These are phyloP conservation scores for Mellivora capensis DNA, from an alignment of 2,113 vertebrate genomes.

Conservation along the genomic window DNA sequence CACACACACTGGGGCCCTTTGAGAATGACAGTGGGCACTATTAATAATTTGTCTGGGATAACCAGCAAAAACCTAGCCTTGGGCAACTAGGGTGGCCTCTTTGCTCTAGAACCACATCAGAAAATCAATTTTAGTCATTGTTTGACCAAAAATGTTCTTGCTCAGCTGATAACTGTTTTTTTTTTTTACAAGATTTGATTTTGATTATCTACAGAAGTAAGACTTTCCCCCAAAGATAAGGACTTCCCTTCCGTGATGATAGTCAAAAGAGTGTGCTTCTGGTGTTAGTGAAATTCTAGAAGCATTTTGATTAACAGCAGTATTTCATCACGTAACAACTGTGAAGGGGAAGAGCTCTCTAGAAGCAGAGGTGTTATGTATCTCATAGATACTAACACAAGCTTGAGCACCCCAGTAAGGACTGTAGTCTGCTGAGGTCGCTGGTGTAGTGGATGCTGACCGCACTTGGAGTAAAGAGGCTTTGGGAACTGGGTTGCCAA, in stretches of 20 bases:
- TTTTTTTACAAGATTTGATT: neutral
- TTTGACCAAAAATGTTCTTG: neutral
- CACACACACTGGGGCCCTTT: neutral
- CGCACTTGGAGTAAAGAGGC: neutral
- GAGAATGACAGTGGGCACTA: neutral
- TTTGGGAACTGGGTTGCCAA: neutral
- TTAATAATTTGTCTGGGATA: neutral
- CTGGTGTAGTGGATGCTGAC: neutral
- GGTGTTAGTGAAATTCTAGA: neutral
- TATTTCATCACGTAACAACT: neutral
- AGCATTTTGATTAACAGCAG: neutral
- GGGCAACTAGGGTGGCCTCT: neutral
- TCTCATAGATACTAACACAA: fast-evolving
- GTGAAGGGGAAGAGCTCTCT: neutral
- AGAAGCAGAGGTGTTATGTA: neutral
- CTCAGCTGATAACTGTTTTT: neutral
- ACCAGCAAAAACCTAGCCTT: neutral
- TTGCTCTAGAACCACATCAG: neutral
- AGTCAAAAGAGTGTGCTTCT: neutral
- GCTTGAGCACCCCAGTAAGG: neutral
- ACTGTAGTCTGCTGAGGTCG: neutral
- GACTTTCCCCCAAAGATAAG: neutral
- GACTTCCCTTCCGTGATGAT: neutral
- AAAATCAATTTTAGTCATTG: neutral
- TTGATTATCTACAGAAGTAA: neutral